These are phyloP conservation scores for Jacana jacana DNA, from an alignment of 2,113 vertebrate genomes.

Conservation along the genomic window DNA sequence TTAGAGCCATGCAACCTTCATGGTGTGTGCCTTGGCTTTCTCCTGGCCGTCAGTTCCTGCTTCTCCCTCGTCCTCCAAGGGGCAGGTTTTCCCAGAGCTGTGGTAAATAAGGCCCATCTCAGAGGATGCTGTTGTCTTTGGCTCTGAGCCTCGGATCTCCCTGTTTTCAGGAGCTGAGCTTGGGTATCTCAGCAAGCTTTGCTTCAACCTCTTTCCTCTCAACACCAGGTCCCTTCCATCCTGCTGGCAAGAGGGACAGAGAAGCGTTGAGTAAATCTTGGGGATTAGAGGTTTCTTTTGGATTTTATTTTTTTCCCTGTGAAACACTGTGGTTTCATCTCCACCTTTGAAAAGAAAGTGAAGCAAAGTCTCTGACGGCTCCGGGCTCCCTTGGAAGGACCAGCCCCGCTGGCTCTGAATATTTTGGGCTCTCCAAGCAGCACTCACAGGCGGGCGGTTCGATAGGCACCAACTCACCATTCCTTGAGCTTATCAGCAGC, in stretches of 20 bases:
- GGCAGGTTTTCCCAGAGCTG: not conserved
- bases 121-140: not conserved
- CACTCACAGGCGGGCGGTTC: not conserved
- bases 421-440: not conserved
- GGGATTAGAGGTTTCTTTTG: not conserved
- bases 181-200: rapidly evolving
- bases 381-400: not conserved
- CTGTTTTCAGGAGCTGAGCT: not conserved
- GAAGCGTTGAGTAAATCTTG: not conserved
- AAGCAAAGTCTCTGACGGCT: not conserved
- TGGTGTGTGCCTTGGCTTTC: not conserved
- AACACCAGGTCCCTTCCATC: not conserved
- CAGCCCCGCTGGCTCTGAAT: not conserved
- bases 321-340: not conserved
- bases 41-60: not conserved
- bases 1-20: rapidly evolving
- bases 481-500: slow-evolving; percentile 47
- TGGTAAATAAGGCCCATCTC: not conserved
- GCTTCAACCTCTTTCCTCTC: not conserved
- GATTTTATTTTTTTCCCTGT: not conserved
- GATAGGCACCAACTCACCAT: not conserved
- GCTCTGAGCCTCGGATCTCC: not conserved
- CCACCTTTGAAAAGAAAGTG: not conserved
- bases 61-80: not conserved
- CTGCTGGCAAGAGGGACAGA: not conserved